Conservation (phyloP, 2,797 vertebrate genomes). For the Acanthornis magna region DNA sequence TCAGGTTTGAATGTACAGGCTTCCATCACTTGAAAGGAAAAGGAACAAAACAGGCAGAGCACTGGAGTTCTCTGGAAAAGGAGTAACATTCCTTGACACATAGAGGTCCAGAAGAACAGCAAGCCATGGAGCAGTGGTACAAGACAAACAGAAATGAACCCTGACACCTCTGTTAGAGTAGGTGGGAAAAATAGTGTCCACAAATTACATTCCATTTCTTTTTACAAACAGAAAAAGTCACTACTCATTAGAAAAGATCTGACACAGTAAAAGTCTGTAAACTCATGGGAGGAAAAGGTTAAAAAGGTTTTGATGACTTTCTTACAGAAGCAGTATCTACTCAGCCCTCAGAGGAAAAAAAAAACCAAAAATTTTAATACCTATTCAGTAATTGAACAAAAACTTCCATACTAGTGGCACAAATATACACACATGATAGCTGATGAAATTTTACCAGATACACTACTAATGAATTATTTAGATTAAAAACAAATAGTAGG, state of each 20-base stretch:
- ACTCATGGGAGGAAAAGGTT: background rate
- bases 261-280: background rate
- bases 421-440: background rate
- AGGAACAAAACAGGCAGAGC: background rate
- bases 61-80: background rate
- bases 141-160: background rate
- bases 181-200: background rate
- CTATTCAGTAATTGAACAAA: background rate
- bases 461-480: background rate
- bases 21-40: background rate
- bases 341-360: background rate
- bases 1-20: background rate
- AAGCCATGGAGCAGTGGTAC: background rate
- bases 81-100: background rate
- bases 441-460: background rate
- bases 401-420: background rate
- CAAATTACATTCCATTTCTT: background rate
- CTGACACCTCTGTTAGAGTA: background rate
- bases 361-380: background rate
- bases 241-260: background rate
- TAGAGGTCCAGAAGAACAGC: background rate
- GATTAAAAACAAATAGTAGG: background rate
- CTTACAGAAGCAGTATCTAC: background rate
- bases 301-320: background rate
- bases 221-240: background rate